phyloP scores from a whole-genome alignment of 2,113 vertebrate genomes.

The Serilophus lunatus region DNA sequence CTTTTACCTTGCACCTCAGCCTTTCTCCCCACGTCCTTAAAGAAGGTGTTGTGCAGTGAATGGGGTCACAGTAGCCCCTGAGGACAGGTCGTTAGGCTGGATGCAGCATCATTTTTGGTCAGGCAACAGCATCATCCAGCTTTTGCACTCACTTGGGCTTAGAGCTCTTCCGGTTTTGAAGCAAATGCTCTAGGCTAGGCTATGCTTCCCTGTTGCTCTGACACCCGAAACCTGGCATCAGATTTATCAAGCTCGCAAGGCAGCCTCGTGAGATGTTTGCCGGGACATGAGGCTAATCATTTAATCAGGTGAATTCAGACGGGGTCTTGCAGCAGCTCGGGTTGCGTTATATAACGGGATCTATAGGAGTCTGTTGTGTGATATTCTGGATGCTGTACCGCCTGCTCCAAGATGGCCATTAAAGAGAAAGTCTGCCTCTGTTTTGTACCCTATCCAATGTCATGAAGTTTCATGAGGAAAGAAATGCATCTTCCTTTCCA shows the following conservation, averaged over 20 bases:
- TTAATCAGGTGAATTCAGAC: constrained; percentile 49
- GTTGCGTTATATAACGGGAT: constrained; percentile 9
- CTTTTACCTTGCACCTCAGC: neutral
- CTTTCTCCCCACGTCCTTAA: neutral
- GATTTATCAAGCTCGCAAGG: neutral
- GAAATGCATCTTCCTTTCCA: neutral
- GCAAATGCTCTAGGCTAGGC: neutral
- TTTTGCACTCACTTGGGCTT: neutral
- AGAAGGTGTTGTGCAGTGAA: neutral
- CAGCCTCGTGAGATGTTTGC: constrained; percentile 36
- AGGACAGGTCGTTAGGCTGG: neutral
- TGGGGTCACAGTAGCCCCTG: neutral
- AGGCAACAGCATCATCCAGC: neutral
- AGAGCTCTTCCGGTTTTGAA: constrained; percentile 31
- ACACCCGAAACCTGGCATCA: neutral
- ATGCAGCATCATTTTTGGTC: rapidly evolving
- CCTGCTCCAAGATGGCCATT: neutral
- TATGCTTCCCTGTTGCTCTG: neutral
- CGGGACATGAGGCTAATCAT: constrained; percentile 52
- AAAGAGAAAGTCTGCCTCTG: neutral
- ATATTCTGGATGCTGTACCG: neutral
- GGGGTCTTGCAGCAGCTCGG: neutral
- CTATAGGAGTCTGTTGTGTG: neutral
- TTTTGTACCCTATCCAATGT: neutral
- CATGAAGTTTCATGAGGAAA: neutral